A percentile compares a stretch with the other conserved stretches of the same genome.
phyloP scores from a whole-genome alignment of 92 coral and sea anemone species.

The Umimayanthus kanabou region DNA sequence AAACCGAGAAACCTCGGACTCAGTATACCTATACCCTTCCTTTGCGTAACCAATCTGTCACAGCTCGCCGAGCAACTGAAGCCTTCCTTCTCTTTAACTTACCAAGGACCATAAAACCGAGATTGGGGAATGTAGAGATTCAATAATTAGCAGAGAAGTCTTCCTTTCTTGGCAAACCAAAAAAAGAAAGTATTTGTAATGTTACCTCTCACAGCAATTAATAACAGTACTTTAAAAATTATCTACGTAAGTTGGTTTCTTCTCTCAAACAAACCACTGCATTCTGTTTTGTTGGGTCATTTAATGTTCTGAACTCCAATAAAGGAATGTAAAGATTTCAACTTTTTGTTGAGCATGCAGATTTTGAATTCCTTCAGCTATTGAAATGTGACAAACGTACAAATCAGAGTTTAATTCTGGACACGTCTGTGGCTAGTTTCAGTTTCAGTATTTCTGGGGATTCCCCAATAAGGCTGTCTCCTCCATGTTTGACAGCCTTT shows the following conservation, averaged over 20 bases:
- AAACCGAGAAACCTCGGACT: background rate
- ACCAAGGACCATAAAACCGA: background rate
- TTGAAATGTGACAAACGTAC: no score
- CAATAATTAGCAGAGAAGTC: background rate
- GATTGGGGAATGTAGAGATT: background rate
- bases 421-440: background rate
- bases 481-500: background rate
- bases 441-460: conserved; percentile 25
- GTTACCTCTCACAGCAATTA: no score
- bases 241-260: no score
- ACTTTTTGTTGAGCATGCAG: background rate
- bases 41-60: background rate
- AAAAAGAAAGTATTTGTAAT: no score
- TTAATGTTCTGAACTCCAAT: background rate
- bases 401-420: no score
- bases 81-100: no score
- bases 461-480: background rate
- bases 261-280: background rate
- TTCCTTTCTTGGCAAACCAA: background rate
- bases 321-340: background rate
- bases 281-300: no score
- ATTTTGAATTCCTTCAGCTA: no score
- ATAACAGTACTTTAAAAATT: no score
- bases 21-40: background rate
- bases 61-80: background rate